Evolutionary conservation across 2,113 vertebrate species (phyloP), one percentile per base, ranked within the genome.

Genomic region (Gymnogyps californianus): DNA sequence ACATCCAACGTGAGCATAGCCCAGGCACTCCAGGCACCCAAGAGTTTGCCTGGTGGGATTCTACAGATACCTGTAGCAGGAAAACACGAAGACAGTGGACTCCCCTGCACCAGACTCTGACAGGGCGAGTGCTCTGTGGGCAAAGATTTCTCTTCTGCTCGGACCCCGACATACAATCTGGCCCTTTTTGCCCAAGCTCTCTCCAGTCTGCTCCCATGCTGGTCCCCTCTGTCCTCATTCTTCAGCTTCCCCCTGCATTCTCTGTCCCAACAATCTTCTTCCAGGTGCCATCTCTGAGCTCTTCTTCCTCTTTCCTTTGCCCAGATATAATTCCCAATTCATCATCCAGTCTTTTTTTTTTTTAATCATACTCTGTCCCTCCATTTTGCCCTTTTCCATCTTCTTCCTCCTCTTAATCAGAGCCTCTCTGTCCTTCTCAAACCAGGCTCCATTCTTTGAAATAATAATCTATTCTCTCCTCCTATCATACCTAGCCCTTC

Each of bases 111-210:
- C 61, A 76, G 42, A 36, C 21, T 32, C 58, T 52, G 40, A 10
- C 59, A 89, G 22, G 26, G 19, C 0, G 0, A 83, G 18, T 22
- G 36, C 17, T 85, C 66, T 74, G 31, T 0, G 0, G 26, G 47
- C 51, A 84, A 67, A 86, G 31, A 74, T 13, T 59, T 74, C 62
- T 52, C 21, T n/a, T 74, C 71, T 61, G 3, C 25, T 72, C 8
- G 0, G 24, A 65, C 4, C 5, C 7, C 17, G 20, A 47, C 16
- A 47, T 11, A 71, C 76, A 92, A 86, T 55, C 26, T n/a, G 47
- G 71, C 2, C 17, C 40, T n/a, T 66, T 70, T 40, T 38, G 31
- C 29, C 44, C 62, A 85, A 58, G 22, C 11, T 34, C 4, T 1
- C 19, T 83, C 6, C 1, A 91, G 34, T 31, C 57, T n/a, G 32